phyloP scores from a whole-genome alignment of 1,140 invertebrate species.

The Oncopeltus fasciatus region DNA sequence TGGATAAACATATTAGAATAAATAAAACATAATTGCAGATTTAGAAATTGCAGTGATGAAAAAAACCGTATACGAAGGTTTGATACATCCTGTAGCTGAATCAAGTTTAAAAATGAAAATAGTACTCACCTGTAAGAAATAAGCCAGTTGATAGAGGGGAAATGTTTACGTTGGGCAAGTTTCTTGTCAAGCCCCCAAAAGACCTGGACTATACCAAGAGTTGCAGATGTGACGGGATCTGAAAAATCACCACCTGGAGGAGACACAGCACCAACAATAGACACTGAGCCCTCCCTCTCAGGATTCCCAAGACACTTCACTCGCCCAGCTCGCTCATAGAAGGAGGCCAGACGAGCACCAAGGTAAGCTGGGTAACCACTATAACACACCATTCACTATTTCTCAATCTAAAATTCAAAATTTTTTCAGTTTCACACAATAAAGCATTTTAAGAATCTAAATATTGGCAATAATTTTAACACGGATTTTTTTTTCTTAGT shows the following conservation, averaged over 20 bases:
- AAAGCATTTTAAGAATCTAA: too few species aligned
- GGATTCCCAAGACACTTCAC: slow-evolving; percentile 97
- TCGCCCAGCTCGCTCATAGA: slow-evolving; percentile 97
- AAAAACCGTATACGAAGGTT: too few species aligned
- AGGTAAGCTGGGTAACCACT: slow-evolving; percentile 98
- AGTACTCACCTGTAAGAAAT: slow-evolving; percentile 74
- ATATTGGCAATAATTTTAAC: too few species aligned
- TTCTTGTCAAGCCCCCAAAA: slow-evolving; percentile 99
- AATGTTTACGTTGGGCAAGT: slow-evolving; percentile 97
- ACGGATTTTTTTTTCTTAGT: too few species aligned
- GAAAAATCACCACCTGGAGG: slow-evolving; percentile 99
- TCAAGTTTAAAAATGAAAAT: not conserved
- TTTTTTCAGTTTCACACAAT: too few species aligned
- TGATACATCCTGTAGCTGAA: too few species aligned
- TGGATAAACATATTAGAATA: too few species aligned
- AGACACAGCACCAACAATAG: slow-evolving; percentile 98
- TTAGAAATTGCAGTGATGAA: too few species aligned
- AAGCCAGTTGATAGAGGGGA: slow-evolving; percentile 99
- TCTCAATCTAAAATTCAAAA: too few species aligned
- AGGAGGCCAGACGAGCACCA: slow-evolving; percentile 92
- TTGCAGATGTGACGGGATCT: slow-evolving; percentile 98
- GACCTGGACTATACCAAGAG: slow-evolving; percentile 97
- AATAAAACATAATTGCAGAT: too few species aligned
- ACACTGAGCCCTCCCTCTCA: slow-evolving; percentile 92
- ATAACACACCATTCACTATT: too few species aligned